Evolutionary conservation across 2,888 invertebrate genomes (phyloP).

Genomic region (Cylindroiulus punctatus): DNA sequence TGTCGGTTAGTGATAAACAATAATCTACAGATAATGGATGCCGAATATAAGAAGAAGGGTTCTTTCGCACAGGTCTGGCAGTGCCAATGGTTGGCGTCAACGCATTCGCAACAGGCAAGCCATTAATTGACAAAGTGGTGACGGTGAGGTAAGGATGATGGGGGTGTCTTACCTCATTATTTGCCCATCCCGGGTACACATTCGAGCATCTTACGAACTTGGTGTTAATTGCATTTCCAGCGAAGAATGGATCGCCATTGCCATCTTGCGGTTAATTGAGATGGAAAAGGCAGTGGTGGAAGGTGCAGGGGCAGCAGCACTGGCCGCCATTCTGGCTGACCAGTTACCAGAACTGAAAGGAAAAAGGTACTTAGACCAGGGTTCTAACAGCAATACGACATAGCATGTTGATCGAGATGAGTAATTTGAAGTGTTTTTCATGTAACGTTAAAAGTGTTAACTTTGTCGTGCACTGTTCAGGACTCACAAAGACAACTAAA

Average conservation of each 20-base stretch:
- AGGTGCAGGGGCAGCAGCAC: conserved; percentile 86
- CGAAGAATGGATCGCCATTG: conserved; percentile 81
- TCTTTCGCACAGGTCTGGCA: conserved; percentile 71
- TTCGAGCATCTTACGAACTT: background rate
- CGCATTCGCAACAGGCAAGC: conserved; percentile 78
- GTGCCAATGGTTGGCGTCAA: conserved; percentile 89
- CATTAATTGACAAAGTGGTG: conserved; percentile 80
- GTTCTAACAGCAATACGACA: background rate
- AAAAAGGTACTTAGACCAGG: conserved; percentile 76
- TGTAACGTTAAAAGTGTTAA: no score
- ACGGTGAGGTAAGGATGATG: conserved; percentile 73
- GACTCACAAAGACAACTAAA: no score
- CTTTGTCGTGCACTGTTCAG: no score
- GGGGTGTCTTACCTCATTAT: background rate
- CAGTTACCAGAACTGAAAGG: conserved; percentile 81
- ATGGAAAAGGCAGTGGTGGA: conserved; percentile 90
- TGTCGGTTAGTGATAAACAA: background rate
- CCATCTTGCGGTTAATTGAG: conserved; percentile 81
- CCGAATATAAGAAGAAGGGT: background rate
- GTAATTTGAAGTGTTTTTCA: no score
- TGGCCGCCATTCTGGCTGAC: conserved; percentile 86
- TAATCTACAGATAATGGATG: background rate
- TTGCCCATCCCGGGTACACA: background rate
- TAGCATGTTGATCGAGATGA: no score
- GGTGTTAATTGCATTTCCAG: conserved; percentile 58